phyloP scores from a whole-genome alignment of 2,113 vertebrate species.

The Cynoglossus semilaevis region DNA sequence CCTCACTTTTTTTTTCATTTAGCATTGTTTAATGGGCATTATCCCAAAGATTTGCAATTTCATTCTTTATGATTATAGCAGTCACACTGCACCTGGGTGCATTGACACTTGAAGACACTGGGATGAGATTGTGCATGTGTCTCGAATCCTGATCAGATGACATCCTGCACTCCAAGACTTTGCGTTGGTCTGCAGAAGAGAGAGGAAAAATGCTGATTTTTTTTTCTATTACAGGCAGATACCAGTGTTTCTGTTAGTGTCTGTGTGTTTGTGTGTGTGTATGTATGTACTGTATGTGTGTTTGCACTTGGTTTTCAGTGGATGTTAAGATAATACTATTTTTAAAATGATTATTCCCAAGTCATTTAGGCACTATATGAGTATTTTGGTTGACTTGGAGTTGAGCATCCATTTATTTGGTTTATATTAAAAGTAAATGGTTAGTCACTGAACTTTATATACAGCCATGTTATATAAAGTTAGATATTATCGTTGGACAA shows the following conservation, averaged over 20 bases:
- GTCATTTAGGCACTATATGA: too few relatives aligned
- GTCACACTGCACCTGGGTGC: slow-evolving; percentile 11
- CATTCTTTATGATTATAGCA: slow-evolving; percentile 15
- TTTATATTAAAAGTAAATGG: too few relatives aligned
- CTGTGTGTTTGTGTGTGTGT: slow-evolving; percentile 10
- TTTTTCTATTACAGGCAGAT: slow-evolving; percentile 44
- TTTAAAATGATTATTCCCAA: too few relatives aligned
- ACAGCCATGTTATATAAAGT: too few relatives aligned
- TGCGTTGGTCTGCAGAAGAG: slow-evolving; percentile 3
- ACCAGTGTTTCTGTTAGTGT: slow-evolving; percentile 21
- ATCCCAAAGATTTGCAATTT: slow-evolving; percentile 23
- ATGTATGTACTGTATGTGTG: too few relatives aligned
- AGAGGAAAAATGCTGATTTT: slow-evolving; percentile 32
- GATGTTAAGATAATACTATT: too few relatives aligned
- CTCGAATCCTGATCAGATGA: slow-evolving; percentile 43
- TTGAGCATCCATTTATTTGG: too few relatives aligned
- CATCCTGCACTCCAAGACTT: neutral
- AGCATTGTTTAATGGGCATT: slow-evolving; percentile 25
- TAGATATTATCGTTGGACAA: too few relatives aligned
- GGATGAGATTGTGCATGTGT: slow-evolving; percentile 28
- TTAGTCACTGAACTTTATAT: too few relatives aligned
- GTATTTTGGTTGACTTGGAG: too few relatives aligned
- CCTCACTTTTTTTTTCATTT: slow-evolving; percentile 5
- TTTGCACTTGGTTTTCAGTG: too few relatives aligned
- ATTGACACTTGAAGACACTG: slow-evolving; percentile 18